Conservation (phyloP, 2,797 vertebrate genomes). For the Dryobates pubescens region DNA sequence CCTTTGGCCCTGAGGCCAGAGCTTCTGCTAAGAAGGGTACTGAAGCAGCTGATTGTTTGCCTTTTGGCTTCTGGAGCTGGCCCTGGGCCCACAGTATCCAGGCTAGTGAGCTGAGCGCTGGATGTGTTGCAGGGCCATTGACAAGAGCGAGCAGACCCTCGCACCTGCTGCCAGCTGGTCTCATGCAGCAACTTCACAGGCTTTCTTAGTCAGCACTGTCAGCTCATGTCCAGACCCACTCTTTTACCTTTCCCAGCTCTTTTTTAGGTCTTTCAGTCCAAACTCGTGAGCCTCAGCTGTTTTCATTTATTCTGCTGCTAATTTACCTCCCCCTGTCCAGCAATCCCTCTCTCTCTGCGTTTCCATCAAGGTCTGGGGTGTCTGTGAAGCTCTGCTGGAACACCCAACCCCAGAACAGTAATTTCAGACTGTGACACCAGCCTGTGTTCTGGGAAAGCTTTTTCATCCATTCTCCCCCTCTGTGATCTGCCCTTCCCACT, state of each 20-base stretch:
- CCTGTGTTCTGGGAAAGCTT: background rate
- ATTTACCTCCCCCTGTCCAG: background rate
- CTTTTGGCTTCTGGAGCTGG: background rate
- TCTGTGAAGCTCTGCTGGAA: background rate
- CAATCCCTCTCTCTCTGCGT: background rate
- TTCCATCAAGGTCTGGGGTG: background rate
- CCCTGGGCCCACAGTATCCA: background rate
- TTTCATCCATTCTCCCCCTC: rapidly evolving
- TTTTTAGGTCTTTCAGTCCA: background rate
- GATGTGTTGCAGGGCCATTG: background rate
- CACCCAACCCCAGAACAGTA: background rate
- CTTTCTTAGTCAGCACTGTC: background rate
- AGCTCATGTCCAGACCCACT: rapidly evolving
- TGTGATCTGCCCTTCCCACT: background rate
- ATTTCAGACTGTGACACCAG: background rate
- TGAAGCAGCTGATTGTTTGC: background rate
- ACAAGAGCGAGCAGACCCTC: background rate
- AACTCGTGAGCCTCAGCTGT: background rate
- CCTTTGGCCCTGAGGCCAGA: background rate
- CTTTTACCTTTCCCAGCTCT: background rate
- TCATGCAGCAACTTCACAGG: rapidly evolving
- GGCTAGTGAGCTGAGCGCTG: rapidly evolving
- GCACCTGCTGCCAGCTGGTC: background rate
- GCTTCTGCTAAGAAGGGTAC: background rate
- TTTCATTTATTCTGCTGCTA: background rate